These are phyloP conservation scores for Stenoptilia bipunctidactyla DNA, from an alignment of 2,888 invertebrate species.

Conservation along the genomic window DNA sequence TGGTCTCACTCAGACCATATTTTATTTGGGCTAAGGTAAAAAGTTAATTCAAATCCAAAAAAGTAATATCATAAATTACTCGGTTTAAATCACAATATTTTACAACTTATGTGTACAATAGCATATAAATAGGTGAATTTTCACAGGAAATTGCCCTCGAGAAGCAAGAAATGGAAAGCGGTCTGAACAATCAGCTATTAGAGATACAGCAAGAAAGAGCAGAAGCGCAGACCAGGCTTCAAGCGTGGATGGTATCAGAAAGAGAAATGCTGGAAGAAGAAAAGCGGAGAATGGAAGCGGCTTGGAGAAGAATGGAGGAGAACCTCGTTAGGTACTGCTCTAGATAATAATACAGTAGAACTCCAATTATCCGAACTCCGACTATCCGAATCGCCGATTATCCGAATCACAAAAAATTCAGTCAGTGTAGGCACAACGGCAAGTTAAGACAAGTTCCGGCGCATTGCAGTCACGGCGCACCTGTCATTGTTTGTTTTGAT, in stretches of 20 bases:
- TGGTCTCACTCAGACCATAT: neutral
- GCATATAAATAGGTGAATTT: neutral
- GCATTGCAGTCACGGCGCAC: no score
- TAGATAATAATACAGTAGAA: no score
- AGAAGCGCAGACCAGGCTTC: constrained; percentile 24
- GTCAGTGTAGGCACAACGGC: no score
- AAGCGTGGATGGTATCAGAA: constrained; percentile 20
- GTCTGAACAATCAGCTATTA: constrained; percentile 24
- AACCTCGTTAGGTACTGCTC: no score
- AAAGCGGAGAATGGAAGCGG: neutral
- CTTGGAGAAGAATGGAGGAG: neutral
- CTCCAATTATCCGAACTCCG: no score
- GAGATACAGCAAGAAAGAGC: constrained; percentile 30
- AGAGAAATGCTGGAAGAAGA: constrained; percentile 10
- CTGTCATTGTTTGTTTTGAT: no score
- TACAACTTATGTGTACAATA: neutral
- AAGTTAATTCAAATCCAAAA: neutral
- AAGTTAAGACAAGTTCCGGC: no score
- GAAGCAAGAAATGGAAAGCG: constrained; percentile 14
- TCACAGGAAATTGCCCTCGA: constrained; percentile 32
- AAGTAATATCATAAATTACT: no score
- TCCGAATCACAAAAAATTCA: no score
- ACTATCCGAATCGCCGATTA: no score
- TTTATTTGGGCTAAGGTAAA: neutral
- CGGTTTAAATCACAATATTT: no score